A percentile compares a stretch with the other conserved stretches of the same genome.
Conservation (phyloP, 1,140 invertebrate genomes). For the Parapsyche elsis region DNA sequence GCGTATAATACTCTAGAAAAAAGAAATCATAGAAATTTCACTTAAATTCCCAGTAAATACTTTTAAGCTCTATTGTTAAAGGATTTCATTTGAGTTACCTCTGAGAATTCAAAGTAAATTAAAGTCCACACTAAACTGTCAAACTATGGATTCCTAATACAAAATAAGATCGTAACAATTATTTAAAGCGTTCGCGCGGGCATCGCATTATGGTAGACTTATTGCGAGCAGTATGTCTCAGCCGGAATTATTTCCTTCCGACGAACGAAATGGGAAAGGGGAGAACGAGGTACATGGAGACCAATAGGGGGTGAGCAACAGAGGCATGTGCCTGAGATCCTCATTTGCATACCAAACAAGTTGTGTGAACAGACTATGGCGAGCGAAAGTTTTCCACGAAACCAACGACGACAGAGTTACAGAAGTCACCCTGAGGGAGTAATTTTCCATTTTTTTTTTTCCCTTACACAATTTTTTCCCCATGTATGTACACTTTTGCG, state of each 20-base stretch:
- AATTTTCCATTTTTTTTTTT: slow-evolving; percentile 12
- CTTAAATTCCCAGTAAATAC: too few species aligned
- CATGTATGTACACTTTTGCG: too few species aligned
- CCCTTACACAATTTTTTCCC: neutral
- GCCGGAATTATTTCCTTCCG: slow-evolving; percentile 41
- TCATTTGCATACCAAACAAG: slow-evolving; percentile 51
- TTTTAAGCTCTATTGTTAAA: too few species aligned
- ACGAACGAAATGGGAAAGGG: neutral
- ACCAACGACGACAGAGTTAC: slow-evolving; percentile 14
- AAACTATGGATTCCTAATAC: too few species aligned
- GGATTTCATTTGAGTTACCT: too few species aligned
- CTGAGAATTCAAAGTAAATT: too few species aligned
- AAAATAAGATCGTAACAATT: neutral
- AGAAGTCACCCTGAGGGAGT: slow-evolving; percentile 23
- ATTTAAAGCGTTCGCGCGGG: slow-evolving; percentile 24
- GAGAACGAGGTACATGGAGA: neutral
- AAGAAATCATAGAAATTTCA: too few species aligned
- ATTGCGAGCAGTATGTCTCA: slow-evolving; percentile 25
- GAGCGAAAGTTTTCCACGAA: slow-evolving; percentile 36
- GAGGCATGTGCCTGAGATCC: neutral
- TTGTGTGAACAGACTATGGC: slow-evolving; percentile 25
- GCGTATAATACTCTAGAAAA: too few species aligned
- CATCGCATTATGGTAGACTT: slow-evolving; percentile 28
- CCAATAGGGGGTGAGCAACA: slow-evolving; percentile 2
- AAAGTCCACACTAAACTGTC: too few species aligned